Evolutionary conservation across 2,113 vertebrate genomes (phyloP), one percentile per base, ranked within the genome.

Genomic region (Rhea pennata): DNA sequence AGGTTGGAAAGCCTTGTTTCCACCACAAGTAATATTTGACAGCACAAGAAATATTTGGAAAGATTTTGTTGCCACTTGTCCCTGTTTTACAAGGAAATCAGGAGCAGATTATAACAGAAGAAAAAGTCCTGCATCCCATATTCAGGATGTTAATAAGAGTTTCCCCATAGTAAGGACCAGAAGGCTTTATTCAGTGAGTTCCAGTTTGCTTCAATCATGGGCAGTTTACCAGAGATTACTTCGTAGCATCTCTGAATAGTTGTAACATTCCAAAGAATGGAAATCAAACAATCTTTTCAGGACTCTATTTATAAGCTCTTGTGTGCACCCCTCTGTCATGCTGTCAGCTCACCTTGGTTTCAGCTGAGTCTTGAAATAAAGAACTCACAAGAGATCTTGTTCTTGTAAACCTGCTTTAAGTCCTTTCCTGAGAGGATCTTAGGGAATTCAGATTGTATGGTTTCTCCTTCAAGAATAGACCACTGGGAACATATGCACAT

Each of bases 241-340:
- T 83, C 80, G 89, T 86, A 86, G 5, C 74, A 51, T 81, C 95
- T 91, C 87, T 80, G 84, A 96, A 93, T 85, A 94, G 89, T 73
- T 91, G 3, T 44, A 96, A 69, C 71, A 90, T 92, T 67, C 84
- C 84, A 85, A 95, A 95, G 83, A 96, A 95, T 91, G 78, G 46
- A 97, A 96, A 92, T 87, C 66, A 94, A 93, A 93, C 92, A 27
- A 78, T 92, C 93, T 90, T 94, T 94, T 92, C 86, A 80, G 84
- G 73, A 85, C 81, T 94, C 79, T 90, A 36, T 90, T 87, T 95
- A 88, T 79, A 90, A 92, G 91, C 56, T 92, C 84, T 56, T 91
- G 53, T 80, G 67, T 90, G 87, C 9, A 50, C 59, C 90, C 83
- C 40, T 91, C 88, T 66, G 80, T 91, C 83, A 62, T 74, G 74